These are phyloP conservation scores for Gobius niger DNA, from an alignment of 2,113 vertebrate species.

Conservation along the genomic window DNA sequence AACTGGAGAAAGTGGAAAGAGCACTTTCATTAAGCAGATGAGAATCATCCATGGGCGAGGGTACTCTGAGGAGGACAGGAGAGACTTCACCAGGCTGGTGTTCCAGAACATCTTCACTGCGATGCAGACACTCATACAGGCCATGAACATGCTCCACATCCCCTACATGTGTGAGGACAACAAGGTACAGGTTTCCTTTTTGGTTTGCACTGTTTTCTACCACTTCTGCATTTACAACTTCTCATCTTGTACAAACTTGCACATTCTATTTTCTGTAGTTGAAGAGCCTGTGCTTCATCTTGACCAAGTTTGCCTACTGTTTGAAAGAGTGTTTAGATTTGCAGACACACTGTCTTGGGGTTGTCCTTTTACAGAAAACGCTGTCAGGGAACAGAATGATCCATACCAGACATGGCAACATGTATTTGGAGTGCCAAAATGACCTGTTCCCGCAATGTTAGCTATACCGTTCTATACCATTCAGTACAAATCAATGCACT, in stretches of 20 bases:
- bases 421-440: constrained; percentile 21
- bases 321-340: constrained; percentile 60
- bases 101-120: constrained; percentile 98
- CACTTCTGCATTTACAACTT: background rate
- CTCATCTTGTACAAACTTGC: background rate
- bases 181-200: constrained; percentile 75
- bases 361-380: constrained; percentile 33
- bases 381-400: constrained; percentile 31
- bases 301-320: constrained; percentile 47
- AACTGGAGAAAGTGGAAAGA: constrained; percentile 79
- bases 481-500: constrained; percentile 11
- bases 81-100: constrained; percentile 89
- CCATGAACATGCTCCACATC: constrained; percentile 91
- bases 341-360: constrained; percentile 26
- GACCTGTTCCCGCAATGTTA: constrained; percentile 39
- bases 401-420: constrained; percentile 42
- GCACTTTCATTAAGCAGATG: constrained; percentile 82
- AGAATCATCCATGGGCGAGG: constrained; percentile 88
- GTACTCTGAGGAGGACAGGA: constrained; percentile 95
- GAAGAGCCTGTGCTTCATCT: constrained; percentile 17
- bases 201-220: background rate
- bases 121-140: constrained; percentile 94
- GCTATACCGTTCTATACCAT: constrained; percentile 34
- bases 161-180: constrained; percentile 90
- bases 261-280: constrained; percentile 10